Conservation (phyloP, 2,888 invertebrate genomes). For the Leucophenga maculata region DNA sequence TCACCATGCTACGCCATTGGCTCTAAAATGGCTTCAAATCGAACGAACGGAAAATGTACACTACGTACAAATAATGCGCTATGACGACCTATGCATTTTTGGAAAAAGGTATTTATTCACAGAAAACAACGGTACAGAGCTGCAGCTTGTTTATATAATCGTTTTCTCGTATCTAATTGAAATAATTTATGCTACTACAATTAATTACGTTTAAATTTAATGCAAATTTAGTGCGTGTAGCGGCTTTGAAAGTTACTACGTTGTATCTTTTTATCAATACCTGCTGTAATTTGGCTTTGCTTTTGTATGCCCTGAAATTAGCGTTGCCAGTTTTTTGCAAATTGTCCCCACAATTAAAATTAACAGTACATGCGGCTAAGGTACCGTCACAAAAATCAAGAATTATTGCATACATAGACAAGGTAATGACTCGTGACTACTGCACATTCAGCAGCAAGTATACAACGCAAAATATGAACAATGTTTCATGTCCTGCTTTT, state of each 20-base stretch:
- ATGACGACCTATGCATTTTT: neutral
- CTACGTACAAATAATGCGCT: conserved; percentile 38
- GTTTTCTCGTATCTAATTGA: too few relatives aligned
- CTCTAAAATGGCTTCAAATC: conserved; percentile 47
- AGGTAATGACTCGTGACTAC: too few relatives aligned
- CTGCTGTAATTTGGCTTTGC: conserved; percentile 16
- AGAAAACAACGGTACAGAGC: too few relatives aligned
- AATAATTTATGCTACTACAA: neutral
- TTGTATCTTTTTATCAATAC: neutral
- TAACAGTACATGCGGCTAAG: too few relatives aligned
- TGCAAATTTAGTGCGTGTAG: too few relatives aligned
- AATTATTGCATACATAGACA: too few relatives aligned
- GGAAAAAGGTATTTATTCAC: neutral
- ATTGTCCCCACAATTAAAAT: neutral
- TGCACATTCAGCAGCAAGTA: too few relatives aligned
- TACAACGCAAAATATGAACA: too few relatives aligned
- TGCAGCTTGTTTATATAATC: too few relatives aligned
- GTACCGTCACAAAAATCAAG: too few relatives aligned
- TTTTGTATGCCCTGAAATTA: neutral
- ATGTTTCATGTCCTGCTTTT: too few relatives aligned
- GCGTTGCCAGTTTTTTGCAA: neutral
- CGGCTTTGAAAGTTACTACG: too few relatives aligned
- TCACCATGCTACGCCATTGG: conserved; percentile 51
- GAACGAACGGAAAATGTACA: conserved; percentile 52
- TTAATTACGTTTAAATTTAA: neutral